Evolutionary conservation across 2,888 invertebrate species (phyloP).

Genomic region (Aphodius granarius): DNA sequence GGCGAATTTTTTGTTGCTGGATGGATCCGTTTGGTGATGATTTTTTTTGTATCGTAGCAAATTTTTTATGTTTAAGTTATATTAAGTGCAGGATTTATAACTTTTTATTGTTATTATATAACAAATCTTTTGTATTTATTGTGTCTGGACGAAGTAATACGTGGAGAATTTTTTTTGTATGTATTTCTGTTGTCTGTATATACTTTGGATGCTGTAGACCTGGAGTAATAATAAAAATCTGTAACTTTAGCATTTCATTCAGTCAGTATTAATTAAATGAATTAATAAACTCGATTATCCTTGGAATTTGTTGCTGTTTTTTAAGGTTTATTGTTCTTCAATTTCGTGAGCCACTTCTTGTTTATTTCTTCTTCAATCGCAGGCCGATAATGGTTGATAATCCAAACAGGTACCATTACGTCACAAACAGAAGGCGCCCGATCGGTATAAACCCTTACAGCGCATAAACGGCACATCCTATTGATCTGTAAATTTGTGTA

Average conservation of each 20-base stretch:
- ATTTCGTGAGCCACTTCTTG: too few relatives aligned
- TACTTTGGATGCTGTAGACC: neutral
- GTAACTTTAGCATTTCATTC: neutral
- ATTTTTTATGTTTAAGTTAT: neutral
- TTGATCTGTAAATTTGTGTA: too few relatives aligned
- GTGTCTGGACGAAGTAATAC: too few relatives aligned
- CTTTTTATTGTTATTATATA: slow-evolving; percentile 26
- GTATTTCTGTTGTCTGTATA: neutral
- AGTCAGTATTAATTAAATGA: neutral
- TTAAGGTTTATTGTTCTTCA: too few relatives aligned
- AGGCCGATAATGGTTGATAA: too few relatives aligned
- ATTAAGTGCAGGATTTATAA: neutral
- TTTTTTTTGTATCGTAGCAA: neutral
- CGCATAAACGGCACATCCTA: too few relatives aligned
- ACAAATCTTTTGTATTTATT: slow-evolving; percentile 27
- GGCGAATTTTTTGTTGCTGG: neutral
- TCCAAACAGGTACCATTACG: too few relatives aligned
- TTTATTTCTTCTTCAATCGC: too few relatives aligned
- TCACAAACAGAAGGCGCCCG: too few relatives aligned
- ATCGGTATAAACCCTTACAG: too few relatives aligned
- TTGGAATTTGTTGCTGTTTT: too few relatives aligned
- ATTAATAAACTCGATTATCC: too few relatives aligned
- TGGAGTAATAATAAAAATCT: neutral
- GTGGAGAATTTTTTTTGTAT: neutral
- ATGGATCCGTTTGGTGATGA: neutral